Conservation (phyloP, 2,888 invertebrate genomes). For the Tipula unca region DNA sequence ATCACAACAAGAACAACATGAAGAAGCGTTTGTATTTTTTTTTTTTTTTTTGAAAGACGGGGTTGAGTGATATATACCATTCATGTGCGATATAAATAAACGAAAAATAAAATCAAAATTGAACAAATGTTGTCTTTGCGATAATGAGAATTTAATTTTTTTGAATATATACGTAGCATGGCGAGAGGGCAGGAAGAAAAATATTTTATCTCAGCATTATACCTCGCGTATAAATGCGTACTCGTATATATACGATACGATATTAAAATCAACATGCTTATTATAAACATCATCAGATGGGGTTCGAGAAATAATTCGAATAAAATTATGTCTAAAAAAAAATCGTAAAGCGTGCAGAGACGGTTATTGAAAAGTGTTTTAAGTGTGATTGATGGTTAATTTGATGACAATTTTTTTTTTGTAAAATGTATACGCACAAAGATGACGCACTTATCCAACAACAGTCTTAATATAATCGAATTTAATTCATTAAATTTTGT, state of each 20-base stretch:
- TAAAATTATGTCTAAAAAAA: background rate
- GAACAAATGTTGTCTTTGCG: background rate
- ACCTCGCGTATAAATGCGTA: no score
- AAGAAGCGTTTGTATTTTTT: background rate
- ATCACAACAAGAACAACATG: background rate
- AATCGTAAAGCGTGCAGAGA: background rate
- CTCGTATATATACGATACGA: background rate
- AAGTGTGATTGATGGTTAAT: background rate
- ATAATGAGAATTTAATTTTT: conserved; percentile 4
- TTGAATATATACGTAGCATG: no score
- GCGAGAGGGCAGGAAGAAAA: no score
- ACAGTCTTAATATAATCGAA: no score
- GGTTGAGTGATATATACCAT: background rate
- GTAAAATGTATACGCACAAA: no score
- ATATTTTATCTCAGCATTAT: no score
- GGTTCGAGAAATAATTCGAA: background rate
- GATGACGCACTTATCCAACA: no score
- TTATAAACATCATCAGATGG: background rate
- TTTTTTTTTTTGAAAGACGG: no score
- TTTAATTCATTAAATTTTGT: no score
- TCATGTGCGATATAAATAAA: background rate
- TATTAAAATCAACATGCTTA: background rate
- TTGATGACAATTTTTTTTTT: background rate
- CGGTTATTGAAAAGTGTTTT: background rate
- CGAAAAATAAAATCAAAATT: background rate